Evolutionary conservation across 2,113 vertebrate species (phyloP).

Genomic region (Paedocypris sp.): DNA sequence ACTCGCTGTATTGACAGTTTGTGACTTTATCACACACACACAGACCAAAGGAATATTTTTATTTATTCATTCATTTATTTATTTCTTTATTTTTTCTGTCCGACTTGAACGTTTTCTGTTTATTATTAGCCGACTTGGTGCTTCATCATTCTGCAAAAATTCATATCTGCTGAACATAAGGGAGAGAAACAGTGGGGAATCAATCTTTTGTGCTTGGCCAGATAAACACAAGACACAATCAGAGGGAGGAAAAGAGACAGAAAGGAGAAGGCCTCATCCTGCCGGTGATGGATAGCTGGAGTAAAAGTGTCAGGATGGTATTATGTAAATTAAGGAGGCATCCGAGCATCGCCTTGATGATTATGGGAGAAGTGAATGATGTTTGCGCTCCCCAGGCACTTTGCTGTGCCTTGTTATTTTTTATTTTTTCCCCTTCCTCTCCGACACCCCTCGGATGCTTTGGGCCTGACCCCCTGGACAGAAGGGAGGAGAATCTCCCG

Average conservation of each 20-base stretch:
- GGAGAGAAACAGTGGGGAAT: constrained; percentile 69
- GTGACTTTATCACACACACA: no score
- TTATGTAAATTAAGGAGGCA: constrained; percentile 87
- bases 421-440: constrained; percentile 73
- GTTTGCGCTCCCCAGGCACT: constrained; percentile 70
- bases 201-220: constrained; percentile 70
- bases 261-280: constrained; percentile 54
- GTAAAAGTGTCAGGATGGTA: constrained; percentile 75
- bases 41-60: neutral
- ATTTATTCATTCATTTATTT: neutral
- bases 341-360: constrained; percentile 81
- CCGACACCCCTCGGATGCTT: constrained; percentile 79
- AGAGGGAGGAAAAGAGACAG: constrained; percentile 46
- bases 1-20: no score
- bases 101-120: constrained; percentile 47
- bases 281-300: constrained; percentile 75
- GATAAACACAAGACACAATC: constrained; percentile 64
- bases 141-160: constrained; percentile 73
- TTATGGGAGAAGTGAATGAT: constrained; percentile 78
- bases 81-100: constrained; percentile 7
- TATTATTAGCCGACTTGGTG: constrained; percentile 59
- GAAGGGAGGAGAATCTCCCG: constrained; percentile 40
- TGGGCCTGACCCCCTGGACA: constrained; percentile 77
- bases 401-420: constrained; percentile 66
- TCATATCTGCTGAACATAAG: constrained; percentile 75